Conservation (phyloP, 2,888 invertebrate species). For the Coenonympha glycerion region DNA sequence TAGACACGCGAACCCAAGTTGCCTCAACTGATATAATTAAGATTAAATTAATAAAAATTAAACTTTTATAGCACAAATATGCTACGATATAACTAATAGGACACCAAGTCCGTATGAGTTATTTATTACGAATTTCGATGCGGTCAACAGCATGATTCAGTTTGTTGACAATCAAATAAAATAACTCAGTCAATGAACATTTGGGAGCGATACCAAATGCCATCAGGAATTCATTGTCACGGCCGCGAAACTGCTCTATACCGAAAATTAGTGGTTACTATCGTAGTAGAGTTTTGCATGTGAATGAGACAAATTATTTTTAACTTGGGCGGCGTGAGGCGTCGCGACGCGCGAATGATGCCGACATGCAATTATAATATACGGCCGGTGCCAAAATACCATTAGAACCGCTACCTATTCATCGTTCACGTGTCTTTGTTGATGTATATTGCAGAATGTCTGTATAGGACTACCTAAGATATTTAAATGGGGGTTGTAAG, state of each 20-base stretch:
- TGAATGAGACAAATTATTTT: slow-evolving; percentile 74
- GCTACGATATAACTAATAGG: no score
- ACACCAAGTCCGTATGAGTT: neutral
- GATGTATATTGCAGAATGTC: slow-evolving; percentile 22
- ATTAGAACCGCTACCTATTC: no score
- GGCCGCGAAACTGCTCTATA: slow-evolving; percentile 58
- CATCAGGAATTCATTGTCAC: slow-evolving; percentile 53
- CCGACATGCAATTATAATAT: slow-evolving; percentile 35
- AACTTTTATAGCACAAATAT: neutral
- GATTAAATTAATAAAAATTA: neutral
- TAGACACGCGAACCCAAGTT: no score
- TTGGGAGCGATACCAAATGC: slow-evolving; percentile 14
- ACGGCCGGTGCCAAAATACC: slow-evolving; percentile 55
- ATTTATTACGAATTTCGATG: neutral
- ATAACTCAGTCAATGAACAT: neutral
- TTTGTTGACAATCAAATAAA: neutral
- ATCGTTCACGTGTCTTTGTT: slow-evolving; percentile 35
- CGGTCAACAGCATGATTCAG: neutral
- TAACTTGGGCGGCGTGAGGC: slow-evolving; percentile 45
- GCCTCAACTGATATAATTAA: no score
- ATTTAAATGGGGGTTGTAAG: neutral
- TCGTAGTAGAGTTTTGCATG: slow-evolving; percentile 59
- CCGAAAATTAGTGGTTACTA: slow-evolving; percentile 70
- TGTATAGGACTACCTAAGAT: slow-evolving; percentile 15
- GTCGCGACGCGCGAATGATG: slow-evolving; percentile 50